A percentile compares a stretch with the other conserved stretches of the same genome.
Evolutionary conservation across 2,113 vertebrate genomes (phyloP).

Genomic region (Hippocampus abdominalis): DNA sequence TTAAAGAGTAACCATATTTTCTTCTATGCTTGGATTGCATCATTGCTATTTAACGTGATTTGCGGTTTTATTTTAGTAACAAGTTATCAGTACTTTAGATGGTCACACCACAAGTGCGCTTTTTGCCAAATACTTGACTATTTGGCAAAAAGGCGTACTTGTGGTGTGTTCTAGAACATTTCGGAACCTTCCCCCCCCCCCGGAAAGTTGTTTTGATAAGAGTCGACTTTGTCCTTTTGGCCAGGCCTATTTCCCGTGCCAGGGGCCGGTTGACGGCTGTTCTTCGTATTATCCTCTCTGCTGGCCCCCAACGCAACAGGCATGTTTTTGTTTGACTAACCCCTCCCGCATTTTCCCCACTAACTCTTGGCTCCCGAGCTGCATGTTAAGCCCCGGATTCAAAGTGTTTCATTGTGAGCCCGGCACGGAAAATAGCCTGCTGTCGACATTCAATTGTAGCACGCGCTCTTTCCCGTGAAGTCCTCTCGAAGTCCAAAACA

Average conservation of each 20-base stretch:
- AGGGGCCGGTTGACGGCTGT: constrained; percentile 14
- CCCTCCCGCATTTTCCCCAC: constrained; percentile 7
- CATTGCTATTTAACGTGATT: too few relatives aligned
- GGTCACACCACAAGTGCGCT: too few relatives aligned
- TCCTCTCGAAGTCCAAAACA: not conserved
- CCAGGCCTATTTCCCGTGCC: constrained; percentile 10
- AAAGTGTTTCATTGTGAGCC: not conserved
- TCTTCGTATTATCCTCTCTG: constrained; percentile 40
- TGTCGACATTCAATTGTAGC: not conserved
- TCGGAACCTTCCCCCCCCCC: too few relatives aligned
- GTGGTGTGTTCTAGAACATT: too few relatives aligned
- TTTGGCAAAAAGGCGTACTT: too few relatives aligned
- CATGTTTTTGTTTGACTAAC: constrained; percentile 36
- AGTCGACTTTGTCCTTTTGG: not conserved
- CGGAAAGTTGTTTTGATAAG: too few relatives aligned
- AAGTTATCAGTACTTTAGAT: too few relatives aligned
- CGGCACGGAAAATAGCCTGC: not conserved
- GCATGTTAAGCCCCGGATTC: not conserved
- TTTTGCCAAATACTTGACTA: too few relatives aligned
- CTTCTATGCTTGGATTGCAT: too few relatives aligned
- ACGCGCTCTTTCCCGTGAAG: not conserved
- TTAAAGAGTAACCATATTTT: too few relatives aligned
- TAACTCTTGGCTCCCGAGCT: not conserved
- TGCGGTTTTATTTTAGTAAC: too few relatives aligned
- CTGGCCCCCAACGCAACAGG: constrained; percentile 29